Base-by-base conservation (phyloP, 1,140 invertebrate genomes). In the Drosophila biarmipes region DNA sequence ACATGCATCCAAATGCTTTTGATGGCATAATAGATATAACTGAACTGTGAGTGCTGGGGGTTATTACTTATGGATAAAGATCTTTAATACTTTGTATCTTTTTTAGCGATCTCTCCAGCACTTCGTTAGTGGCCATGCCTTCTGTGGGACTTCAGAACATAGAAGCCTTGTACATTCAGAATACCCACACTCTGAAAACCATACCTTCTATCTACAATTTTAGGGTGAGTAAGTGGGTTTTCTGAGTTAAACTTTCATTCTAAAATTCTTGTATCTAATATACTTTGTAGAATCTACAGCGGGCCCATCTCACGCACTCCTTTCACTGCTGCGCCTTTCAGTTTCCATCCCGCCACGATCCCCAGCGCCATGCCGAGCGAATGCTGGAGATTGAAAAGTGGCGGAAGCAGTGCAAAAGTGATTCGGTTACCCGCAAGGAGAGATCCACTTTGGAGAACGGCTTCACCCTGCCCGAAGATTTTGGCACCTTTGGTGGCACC, bases 251-350 rank as follows among this genome's bases (percentile, higher is more conserved):
- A 19, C 5, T 34, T n/a, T 0, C 42, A 14, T 17, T 11, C 5
- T 52, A 48, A 27, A 27, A 15, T 27, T 29, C 6, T 45, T 12
- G 2, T 0, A 12, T 38, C 7, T 0, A n/a, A 31, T 10, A 1
- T 2, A 17, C 67, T 56, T 2, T 8, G 0, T 66, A 94, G 94
- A 92, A 92, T 64, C 92, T 94, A 15, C 78, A 92, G 91, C 72
- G 80, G 89, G 80, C 96, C 94, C 10, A 93, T 93, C 92, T 98
- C 45, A 97, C 96, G 0, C 97, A 97, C 92, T 95, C 96, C 17
- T 97, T 97, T 89, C 97, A 98, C 78, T 98, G 97, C 92, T 98
- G 97, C 91, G 96, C 97, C 2, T 98, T 98, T 91, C 94, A 95
- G 86, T 97, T 95, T 91, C 97, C 97, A 1, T 95, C 95, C 59